Percentiles rank a stretch among this genome's conserved stretches.
Evolutionary conservation across 2,113 vertebrate species (phyloP).

Genomic region (Bubo blakistoni): DNA sequence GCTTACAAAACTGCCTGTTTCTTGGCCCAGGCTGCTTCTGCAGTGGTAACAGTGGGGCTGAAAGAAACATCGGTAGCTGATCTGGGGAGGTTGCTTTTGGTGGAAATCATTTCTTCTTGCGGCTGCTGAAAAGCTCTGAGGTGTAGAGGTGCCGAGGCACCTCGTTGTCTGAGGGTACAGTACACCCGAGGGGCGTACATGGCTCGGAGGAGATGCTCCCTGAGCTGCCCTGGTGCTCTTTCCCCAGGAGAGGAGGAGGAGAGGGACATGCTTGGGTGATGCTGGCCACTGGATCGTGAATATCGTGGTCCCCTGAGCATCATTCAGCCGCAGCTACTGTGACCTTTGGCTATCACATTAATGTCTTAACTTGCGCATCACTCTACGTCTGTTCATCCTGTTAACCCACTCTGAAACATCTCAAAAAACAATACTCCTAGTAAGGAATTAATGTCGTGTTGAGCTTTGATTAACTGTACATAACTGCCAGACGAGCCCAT

Average conservation of each 20-base stretch:
- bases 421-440: background rate
- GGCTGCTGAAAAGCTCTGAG: background rate
- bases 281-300: background rate
- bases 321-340: background rate
- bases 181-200: background rate
- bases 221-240: background rate
- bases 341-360: background rate
- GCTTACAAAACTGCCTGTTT: background rate
- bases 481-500: background rate
- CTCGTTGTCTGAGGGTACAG: background rate
- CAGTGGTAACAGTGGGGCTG: background rate
- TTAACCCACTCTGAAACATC: no score
- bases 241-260: background rate
- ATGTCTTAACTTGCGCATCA: no score
- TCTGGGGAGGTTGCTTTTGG: background rate
- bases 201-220: background rate
- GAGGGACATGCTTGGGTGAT: fast-evolving
- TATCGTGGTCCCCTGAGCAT: background rate
- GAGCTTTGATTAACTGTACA: background rate
- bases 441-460: background rate
- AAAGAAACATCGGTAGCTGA: background rate
- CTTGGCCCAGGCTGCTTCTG: background rate
- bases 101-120: background rate
- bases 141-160: background rate
- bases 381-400: background rate